phyloP scores from a whole-genome alignment of 2,113 vertebrate species.

The Podarcis muralis region DNA sequence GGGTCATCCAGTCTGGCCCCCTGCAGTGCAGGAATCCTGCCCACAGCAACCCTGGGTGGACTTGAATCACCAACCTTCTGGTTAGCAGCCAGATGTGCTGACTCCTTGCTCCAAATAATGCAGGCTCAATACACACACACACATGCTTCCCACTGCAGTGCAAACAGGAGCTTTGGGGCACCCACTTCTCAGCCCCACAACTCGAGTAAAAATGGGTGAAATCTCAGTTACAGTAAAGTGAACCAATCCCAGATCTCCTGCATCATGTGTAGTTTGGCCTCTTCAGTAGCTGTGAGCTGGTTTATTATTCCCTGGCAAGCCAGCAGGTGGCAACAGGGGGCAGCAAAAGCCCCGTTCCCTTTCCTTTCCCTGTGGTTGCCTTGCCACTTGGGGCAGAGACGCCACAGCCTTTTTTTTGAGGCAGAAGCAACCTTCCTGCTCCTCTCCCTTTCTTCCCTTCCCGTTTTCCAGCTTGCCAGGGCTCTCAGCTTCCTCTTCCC shows the following conservation, averaged over 20 bases:
- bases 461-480: not conserved
- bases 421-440: not conserved
- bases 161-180: not conserved
- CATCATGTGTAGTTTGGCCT: not conserved
- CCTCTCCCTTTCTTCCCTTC: not conserved
- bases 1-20: no score
- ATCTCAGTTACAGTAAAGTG: not conserved
- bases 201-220: not conserved
- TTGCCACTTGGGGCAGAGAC: not conserved
- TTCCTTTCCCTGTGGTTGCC: not conserved
- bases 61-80: no score
- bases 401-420: not conserved
- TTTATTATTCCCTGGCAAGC: not conserved
- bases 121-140: not conserved
- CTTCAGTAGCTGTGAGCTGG: not conserved
- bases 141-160: not conserved
- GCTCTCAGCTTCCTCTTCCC: not conserved
- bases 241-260: not conserved
- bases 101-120: no score
- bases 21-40: no score
- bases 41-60: no score
- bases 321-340: conserved; percentile 1
- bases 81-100: no score
- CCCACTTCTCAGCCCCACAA: not conserved
- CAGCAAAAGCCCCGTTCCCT: not conserved